Evolutionary conservation across 2,797 vertebrate species (phyloP).

Genomic region (Tadarida brasiliensis): DNA sequence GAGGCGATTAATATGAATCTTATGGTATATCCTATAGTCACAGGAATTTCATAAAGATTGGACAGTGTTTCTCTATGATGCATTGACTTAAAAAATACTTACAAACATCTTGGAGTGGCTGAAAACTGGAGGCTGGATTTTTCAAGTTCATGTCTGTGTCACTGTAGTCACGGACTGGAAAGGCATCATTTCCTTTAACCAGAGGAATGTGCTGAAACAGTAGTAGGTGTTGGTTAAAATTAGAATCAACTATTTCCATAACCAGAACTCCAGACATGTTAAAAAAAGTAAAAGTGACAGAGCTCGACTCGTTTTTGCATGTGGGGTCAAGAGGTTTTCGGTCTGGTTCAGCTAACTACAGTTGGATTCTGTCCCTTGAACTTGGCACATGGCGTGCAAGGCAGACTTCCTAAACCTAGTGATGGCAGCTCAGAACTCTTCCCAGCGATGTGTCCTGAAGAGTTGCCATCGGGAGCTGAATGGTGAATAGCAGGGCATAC

Average conservation of each 20-base stretch:
- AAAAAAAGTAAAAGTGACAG: conserved; percentile 36
- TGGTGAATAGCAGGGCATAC: not conserved
- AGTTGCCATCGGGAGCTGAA: not conserved
- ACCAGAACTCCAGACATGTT: conserved; percentile 57
- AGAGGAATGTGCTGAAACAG: conserved; percentile 78
- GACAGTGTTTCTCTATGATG: not conserved
- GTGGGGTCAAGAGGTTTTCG: conserved; percentile 52
- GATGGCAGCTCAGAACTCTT: not conserved
- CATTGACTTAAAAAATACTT: not conserved
- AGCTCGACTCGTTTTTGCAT: conserved; percentile 20
- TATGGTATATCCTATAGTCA: not conserved
- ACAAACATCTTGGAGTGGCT: conserved; percentile 11
- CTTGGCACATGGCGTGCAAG: not conserved
- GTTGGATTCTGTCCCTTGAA: conserved; percentile 17
- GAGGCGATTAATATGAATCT: not conserved
- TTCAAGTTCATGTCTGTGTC: conserved; percentile 72
- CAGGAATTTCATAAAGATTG: conserved; percentile 11
- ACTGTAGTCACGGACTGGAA: conserved; percentile 64
- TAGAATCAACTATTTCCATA: conserved; percentile 73
- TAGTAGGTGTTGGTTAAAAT: conserved; percentile 81
- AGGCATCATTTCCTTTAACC: conserved; percentile 69
- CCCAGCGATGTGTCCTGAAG: not conserved
- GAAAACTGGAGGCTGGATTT: conserved; percentile 47
- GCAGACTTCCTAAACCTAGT: not conserved
- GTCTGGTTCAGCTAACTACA: not conserved